Conservation (phyloP, 2,113 vertebrate genomes). For the Rhegmatorhina hoffmannsi region DNA sequence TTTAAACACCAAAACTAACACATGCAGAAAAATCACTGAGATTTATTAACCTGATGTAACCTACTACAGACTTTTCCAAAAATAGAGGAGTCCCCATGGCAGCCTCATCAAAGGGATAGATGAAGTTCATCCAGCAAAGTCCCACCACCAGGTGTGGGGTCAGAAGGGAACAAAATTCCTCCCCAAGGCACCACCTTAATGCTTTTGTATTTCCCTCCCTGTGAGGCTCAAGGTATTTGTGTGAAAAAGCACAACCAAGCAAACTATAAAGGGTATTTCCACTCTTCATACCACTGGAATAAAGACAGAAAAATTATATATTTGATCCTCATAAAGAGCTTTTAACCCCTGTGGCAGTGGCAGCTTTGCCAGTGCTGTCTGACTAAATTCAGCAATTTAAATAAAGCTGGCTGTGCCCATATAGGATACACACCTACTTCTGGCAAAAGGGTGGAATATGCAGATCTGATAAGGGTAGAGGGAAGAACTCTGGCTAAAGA, state of each 20-base stretch:
- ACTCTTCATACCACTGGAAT: neutral
- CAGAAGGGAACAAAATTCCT: neutral
- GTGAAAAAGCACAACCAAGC: neutral
- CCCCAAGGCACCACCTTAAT: neutral
- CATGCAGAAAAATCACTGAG: neutral
- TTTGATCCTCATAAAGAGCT: neutral
- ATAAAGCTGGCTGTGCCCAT: neutral
- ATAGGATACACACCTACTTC: neutral
- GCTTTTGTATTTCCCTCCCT: neutral
- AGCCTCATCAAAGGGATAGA: neutral
- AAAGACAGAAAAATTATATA: neutral
- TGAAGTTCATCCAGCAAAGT: neutral
- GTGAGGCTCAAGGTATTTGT: neutral
- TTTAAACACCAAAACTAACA: neutral
- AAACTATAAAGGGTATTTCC: neutral
- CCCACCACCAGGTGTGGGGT: neutral
- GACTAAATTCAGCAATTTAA: neutral
- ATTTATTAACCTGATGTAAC: neutral
- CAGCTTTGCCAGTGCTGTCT: neutral
- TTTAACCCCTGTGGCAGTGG: neutral
- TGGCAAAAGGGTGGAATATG: neutral
- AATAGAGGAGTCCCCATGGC: neutral
- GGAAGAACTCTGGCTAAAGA: neutral
- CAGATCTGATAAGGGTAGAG: neutral
- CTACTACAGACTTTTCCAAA: neutral